Conservation (phyloP, 92 coral and sea anemone genomes). For the Pocillopora meandrina region DNA sequence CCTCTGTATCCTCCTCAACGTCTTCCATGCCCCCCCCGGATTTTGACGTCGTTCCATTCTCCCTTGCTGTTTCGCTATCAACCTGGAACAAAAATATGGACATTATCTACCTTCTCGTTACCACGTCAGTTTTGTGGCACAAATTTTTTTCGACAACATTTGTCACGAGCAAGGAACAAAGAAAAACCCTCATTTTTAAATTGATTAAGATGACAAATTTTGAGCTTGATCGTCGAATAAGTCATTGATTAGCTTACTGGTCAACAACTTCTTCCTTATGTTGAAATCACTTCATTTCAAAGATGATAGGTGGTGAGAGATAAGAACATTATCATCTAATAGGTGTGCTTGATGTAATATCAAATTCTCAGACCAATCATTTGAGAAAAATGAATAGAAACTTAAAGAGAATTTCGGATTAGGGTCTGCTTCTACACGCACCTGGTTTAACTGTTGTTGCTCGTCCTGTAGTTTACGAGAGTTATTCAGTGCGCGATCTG, state of each 20-base stretch:
- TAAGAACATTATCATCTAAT: not conserved
- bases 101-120: not conserved
- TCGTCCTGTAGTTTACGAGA: slow-evolving; percentile 19
- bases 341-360: not conserved
- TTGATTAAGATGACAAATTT: too few relatives aligned
- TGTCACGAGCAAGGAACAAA: too few relatives aligned
- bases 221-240: too few relatives aligned
- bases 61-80: not conserved
- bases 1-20: not conserved
- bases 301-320: not conserved
- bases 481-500: slow-evolving; percentile 7
- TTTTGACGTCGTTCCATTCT: not conserved
- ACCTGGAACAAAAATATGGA: not conserved
- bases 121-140: not conserved
- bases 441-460: slow-evolving; percentile 28
- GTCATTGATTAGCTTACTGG: not conserved
- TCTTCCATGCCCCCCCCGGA: not conserved
- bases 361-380: not conserved
- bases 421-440: not conserved
- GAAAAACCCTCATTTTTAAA: too few relatives aligned
- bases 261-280: not conserved
- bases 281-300: not conserved
- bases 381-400: not conserved
- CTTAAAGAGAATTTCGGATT: not conserved
- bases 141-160: too few relatives aligned